Base-by-base conservation (phyloP, 2,797 vertebrate species). In the Ciconia nigra region DNA sequence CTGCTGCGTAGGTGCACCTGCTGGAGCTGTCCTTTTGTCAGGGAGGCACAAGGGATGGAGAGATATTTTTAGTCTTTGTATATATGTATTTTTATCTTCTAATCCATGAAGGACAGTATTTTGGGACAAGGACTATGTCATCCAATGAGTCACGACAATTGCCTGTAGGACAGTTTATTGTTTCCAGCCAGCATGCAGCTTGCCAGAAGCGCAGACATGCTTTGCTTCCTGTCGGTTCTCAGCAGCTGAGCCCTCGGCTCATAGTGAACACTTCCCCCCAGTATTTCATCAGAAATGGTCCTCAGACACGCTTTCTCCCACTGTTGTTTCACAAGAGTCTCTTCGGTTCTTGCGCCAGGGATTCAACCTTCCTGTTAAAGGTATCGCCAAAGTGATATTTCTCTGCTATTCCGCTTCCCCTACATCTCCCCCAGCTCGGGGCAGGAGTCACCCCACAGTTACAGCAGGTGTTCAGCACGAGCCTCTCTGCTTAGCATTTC, bases 51-150 rank as follows among this genome's bases (percentile, higher is more conserved):
- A 87, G 58, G 69, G 62, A 84, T 73, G 74, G 63, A 70, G 59
- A 89, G 62, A 33, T 94, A 86, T 93, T 96, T 96, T 96, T 95
- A 94, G 70, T 46, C 71, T 77, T 90, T 87, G 61, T 81, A 44
- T 41, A 31, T 39, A 83, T 18, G 39, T 57, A 57, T 93, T 76
- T 92, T 90, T 84, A 58, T 77, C 54, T 80, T 88, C 78, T 87
- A 85, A 81, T 66, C 37, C 67, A 44, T 33, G 49, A 87, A 93
- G 87, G 93, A 74, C 81, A 90, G 49, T 9, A 11, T 73, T 87
- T 66, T 77, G 74, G 67, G 93, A 83, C 74, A 83, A 90, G 66
- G 39, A 87, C 90, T 79, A 33, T 31, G 14, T 86, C 62, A 84
- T 59, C 29, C 65, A 91, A 7, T 77, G 81, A 93, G 71, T 91